Evolutionary conservation across 2,888 invertebrate genomes (phyloP), one percentile per base, ranked within the genome.

Genomic region (Tinea trinotella): DNA sequence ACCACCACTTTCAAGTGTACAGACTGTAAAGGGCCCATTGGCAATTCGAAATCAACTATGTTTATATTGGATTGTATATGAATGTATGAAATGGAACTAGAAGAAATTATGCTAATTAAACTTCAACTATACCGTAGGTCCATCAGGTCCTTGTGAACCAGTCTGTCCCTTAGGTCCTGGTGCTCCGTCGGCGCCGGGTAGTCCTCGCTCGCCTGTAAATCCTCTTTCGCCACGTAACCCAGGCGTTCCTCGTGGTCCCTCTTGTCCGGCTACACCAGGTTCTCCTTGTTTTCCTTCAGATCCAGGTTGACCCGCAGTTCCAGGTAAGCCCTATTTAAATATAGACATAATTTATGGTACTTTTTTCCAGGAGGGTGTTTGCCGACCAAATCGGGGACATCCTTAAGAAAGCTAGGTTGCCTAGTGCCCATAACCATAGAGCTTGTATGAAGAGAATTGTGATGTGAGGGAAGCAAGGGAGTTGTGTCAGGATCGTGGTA

Each of bases 221-320:
- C 94, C 94, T 67, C 89, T 72, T 61, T 89, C 89, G 0, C 92
- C 92, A 20, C 90, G 80, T 1, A 89, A 86, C 7, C 92, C 92
- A 1, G 85, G 70, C 0, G 85, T 72, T 0, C 92, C 92, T 0
- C 88, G 76, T 0, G 87, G 83, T 0, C 91, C 92, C 1, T 84
- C 72, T 1, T 88, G 88, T 1, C 94, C 94, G 54, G 91, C 90
- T 9, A 90, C 67, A 0, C 94, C 94, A 1, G 88, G 74, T 65
- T 92, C 92, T 1, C 95, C 95, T 70, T 95, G 93, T 74, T 94
- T 94, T n/a, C 94, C 94, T 1, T 92, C 87, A 5, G 88, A 70
- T 0, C 95, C 95, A 1, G 92, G 89, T 65, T 88, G 88, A 1
- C 94, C 94, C 24, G 91, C 87, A 34, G 89, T 71, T 57, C 94